phyloP scores from a whole-genome alignment of 2,888 invertebrate genomes.

The Drosophila peninsularis region DNA sequence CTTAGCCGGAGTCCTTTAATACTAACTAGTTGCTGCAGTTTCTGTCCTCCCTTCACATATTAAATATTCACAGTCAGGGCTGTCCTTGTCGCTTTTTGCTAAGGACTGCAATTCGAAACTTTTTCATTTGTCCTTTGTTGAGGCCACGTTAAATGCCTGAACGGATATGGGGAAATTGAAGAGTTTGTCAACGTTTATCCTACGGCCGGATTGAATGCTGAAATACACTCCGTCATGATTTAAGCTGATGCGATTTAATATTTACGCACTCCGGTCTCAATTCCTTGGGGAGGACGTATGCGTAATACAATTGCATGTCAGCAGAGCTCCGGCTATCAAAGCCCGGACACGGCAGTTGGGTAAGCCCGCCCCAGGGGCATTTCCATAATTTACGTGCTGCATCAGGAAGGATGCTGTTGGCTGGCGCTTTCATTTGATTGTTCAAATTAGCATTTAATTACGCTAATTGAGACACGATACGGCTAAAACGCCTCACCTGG shows the following conservation, averaged over 20 bases:
- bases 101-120: slow-evolving; percentile 7
- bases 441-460: slow-evolving; percentile 45
- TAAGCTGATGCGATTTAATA: slow-evolving; percentile 58
- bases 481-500: background rate
- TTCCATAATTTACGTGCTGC: slow-evolving; percentile 59
- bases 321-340: slow-evolving; percentile 39
- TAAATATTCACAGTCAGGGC: background rate
- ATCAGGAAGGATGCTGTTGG: background rate
- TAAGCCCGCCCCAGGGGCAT: slow-evolving; percentile 24
- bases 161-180: slow-evolving; percentile 6
- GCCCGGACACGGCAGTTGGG: slow-evolving; percentile 27
- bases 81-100: background rate
- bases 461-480: slow-evolving; percentile 31
- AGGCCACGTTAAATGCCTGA: slow-evolving; percentile 14
- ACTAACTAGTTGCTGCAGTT: slow-evolving; percentile 12
- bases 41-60: background rate
- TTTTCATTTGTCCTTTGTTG: background rate
- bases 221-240: slow-evolving; percentile 42
- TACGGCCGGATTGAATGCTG: slow-evolving; percentile 9
- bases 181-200: slow-evolving; percentile 20
- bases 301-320: slow-evolving; percentile 36
- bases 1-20: slow-evolving; percentile 19
- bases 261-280: slow-evolving; percentile 34
- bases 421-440: slow-evolving; percentile 36
- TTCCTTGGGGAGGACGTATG: slow-evolving; percentile 1